A percentile compares a stretch with the other conserved stretches of the same genome.
phyloP scores from a whole-genome alignment of 2,113 vertebrate genomes.

The Elaphurus davidianus region DNA sequence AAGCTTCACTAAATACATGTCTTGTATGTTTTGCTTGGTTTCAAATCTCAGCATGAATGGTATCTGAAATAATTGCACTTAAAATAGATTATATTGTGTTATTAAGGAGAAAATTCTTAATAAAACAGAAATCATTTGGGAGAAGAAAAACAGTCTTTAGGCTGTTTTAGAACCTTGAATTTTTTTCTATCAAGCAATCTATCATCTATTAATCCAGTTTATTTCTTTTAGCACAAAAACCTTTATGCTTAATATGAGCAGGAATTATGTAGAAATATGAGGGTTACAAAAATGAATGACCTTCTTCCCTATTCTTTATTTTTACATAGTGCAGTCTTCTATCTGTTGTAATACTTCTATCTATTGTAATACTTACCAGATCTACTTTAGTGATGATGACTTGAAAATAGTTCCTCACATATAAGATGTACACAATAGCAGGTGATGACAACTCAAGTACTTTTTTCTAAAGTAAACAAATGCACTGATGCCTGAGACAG shows the following conservation, averaged over 20 bases:
- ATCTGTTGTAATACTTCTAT: background rate
- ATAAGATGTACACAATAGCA: background rate
- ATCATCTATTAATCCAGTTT: background rate
- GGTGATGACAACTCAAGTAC: background rate
- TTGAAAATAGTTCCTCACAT: background rate
- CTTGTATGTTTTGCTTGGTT: background rate
- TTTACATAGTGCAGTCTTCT: background rate
- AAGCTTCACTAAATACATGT: constrained; percentile 32
- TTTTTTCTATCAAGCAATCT: background rate
- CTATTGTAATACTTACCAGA: background rate
- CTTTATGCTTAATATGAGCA: background rate
- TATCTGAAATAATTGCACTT: background rate
- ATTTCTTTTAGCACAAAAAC: background rate
- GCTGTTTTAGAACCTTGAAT: background rate
- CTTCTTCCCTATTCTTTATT: background rate
- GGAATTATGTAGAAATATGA: background rate
- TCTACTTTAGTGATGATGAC: background rate
- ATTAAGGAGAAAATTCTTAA: constrained; percentile 34
- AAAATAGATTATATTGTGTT: background rate
- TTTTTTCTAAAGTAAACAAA: constrained; percentile 15
- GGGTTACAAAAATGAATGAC: background rate
- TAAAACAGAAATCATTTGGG: constrained; percentile 38
- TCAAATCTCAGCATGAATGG: constrained; percentile 17
- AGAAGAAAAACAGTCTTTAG: background rate
- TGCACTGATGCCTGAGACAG: background rate